phyloP scores from a whole-genome alignment of 2,113 vertebrate genomes.

The Petaurus breviceps region DNA sequence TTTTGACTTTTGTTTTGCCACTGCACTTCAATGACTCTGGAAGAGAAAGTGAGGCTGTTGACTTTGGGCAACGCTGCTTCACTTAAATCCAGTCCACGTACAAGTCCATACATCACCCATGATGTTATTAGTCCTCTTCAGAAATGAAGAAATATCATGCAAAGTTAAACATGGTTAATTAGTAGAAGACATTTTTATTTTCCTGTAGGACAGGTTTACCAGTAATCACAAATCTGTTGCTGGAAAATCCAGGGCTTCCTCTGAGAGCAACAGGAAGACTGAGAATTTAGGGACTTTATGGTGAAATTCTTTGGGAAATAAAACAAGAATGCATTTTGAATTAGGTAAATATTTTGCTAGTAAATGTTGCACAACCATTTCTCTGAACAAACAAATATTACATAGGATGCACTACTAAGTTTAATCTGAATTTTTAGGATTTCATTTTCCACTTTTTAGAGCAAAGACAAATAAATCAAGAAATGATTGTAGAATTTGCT shows the following conservation, averaged over 20 bases:
- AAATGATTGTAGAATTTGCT: background rate
- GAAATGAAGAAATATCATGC: background rate
- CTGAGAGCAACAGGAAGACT: constrained; percentile 32
- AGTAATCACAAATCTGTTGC: background rate
- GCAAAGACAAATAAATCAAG: background rate
- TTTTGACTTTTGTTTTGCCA: no score
- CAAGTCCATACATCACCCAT: no score
- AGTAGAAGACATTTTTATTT: constrained; percentile 27
- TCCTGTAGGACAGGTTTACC: background rate
- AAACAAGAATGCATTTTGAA: background rate
- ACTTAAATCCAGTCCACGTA: no score
- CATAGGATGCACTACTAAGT: background rate
- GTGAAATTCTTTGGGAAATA: constrained; percentile 2
- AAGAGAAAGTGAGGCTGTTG: no score
- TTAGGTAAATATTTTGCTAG: background rate
- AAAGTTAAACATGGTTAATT: background rate
- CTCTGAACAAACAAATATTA: no score
- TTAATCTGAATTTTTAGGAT: background rate
- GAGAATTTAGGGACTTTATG: background rate
- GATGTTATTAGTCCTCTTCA: no score
- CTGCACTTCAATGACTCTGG: no score
- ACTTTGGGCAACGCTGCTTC: no score
- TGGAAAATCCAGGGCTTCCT: background rate
- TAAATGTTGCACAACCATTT: no score
- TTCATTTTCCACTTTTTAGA: background rate